Percentiles rank a stretch among this genome's conserved stretches.
phyloP scores from a whole-genome alignment of 2,888 invertebrate genomes.

The Thymelicus sylvestris region DNA sequence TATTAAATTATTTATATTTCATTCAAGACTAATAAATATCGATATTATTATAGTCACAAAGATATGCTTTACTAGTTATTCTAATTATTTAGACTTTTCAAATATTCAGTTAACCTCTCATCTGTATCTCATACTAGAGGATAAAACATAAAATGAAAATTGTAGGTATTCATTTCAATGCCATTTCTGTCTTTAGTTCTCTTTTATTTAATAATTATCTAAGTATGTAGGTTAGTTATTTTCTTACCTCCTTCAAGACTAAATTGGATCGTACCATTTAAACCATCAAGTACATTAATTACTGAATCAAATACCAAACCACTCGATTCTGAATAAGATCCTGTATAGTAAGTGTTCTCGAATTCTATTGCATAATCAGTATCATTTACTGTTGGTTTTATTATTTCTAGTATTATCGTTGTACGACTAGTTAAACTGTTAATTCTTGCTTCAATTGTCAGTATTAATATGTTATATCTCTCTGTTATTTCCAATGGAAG shows the following conservation, averaged over 20 bases:
- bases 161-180: too few species aligned
- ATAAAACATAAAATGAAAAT: too few species aligned
- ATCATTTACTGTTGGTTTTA: background rate
- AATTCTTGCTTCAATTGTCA: slow-evolving; percentile 45
- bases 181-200: too few species aligned
- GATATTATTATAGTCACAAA: too few species aligned
- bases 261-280: slow-evolving; percentile 46
- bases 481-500: slow-evolving; percentile 42
- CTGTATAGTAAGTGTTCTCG: slow-evolving; percentile 39
- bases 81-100: too few species aligned
- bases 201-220: background rate
- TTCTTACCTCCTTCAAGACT: slow-evolving; percentile 50
- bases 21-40: too few species aligned
- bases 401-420: slow-evolving; percentile 37
- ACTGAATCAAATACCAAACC: slow-evolving; percentile 34
- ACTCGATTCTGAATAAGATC: slow-evolving; percentile 40
- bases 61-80: too few species aligned
- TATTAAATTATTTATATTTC: too few species aligned
- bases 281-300: slow-evolving; percentile 41
- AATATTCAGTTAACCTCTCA: too few species aligned
- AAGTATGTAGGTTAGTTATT: background rate
- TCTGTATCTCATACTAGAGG: too few species aligned
- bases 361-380: slow-evolving; percentile 20
- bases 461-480: slow-evolving; percentile 46
- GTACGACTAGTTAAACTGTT: slow-evolving; percentile 39